phyloP scores from a whole-genome alignment of 1,140 invertebrate genomes.

The Bombus ignitus region DNA sequence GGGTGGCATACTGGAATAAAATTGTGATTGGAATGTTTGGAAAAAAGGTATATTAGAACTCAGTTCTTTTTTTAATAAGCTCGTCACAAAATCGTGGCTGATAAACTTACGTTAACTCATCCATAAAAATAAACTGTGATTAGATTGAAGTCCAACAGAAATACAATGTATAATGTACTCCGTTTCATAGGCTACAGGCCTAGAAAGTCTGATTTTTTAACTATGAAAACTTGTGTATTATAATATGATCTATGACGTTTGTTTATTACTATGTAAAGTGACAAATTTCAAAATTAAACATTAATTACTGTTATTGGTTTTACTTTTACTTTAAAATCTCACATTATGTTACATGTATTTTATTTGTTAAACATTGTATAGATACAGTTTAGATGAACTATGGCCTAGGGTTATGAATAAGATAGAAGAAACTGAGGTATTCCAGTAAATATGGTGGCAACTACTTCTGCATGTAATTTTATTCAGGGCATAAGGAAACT shows the following conservation, averaged over 20 bases:
- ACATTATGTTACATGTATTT: slow-evolving; percentile 28
- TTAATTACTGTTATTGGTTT: slow-evolving; percentile 80
- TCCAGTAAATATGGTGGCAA: slow-evolving; percentile 22
- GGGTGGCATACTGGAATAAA: slow-evolving; percentile 48
- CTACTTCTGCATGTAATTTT: slow-evolving; percentile 47
- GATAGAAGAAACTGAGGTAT: slow-evolving; percentile 17
- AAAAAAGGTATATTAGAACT: slow-evolving; percentile 69
- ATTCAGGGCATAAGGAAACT: slow-evolving; percentile 65
- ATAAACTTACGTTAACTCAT: slow-evolving; percentile 64
- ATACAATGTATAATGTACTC: slow-evolving; percentile 62
- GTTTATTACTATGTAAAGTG: slow-evolving; percentile 81
- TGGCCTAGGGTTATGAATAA: slow-evolving; percentile 62
- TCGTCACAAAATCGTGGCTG: slow-evolving; percentile 59
- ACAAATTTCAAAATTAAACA: slow-evolving; percentile 82
- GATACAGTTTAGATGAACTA: slow-evolving; percentile 43
- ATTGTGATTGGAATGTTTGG: slow-evolving; percentile 63
- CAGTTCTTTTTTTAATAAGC: slow-evolving; percentile 71
- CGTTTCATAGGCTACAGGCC: slow-evolving; percentile 68
- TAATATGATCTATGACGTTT: slow-evolving; percentile 81
- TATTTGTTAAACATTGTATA: slow-evolving; percentile 32
- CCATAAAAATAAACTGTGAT: slow-evolving; percentile 64
- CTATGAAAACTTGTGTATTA: slow-evolving; percentile 80
- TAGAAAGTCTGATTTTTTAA: slow-evolving; percentile 83
- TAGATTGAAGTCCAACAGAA: slow-evolving; percentile 59
- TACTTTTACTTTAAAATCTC: slow-evolving; percentile 69